Conservation (phyloP, 1,140 invertebrate species). For the Eriocheir sinensis region DNA sequence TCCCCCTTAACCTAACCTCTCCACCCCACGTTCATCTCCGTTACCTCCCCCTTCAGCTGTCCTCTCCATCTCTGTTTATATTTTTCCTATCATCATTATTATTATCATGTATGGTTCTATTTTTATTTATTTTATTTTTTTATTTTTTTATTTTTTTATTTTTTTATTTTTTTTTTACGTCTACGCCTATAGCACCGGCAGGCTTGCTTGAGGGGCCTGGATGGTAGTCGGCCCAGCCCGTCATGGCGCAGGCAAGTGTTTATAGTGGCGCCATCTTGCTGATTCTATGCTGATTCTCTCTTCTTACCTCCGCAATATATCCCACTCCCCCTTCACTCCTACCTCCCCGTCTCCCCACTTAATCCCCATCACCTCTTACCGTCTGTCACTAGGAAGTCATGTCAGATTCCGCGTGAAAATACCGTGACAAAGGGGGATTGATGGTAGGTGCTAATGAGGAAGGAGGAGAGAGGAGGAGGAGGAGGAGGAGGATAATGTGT, state of each 20-base stretch:
- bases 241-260: no score
- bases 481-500: neutral
- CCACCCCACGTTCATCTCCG: neutral
- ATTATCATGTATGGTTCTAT: no score
- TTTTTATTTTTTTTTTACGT: no score
- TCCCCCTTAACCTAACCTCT: no score
- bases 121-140: no score
- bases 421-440: neutral
- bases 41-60: neutral
- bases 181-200: no score
- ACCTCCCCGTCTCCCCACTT: neutral
- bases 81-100: neutral
- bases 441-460: neutral
- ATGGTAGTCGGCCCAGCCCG: no score
- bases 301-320: neutral
- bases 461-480: neutral
- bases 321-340: neutral
- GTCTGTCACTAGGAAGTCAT: neutral
- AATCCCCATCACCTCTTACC: neutral
- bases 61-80: neutral
- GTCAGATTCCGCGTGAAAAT: neutral
- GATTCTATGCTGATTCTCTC: no score
- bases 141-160: no score
- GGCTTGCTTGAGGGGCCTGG: no score
- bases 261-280: no score